Evolutionary conservation across 1,140 invertebrate species (phyloP).

Genomic region (Drosophila biarmipes): DNA sequence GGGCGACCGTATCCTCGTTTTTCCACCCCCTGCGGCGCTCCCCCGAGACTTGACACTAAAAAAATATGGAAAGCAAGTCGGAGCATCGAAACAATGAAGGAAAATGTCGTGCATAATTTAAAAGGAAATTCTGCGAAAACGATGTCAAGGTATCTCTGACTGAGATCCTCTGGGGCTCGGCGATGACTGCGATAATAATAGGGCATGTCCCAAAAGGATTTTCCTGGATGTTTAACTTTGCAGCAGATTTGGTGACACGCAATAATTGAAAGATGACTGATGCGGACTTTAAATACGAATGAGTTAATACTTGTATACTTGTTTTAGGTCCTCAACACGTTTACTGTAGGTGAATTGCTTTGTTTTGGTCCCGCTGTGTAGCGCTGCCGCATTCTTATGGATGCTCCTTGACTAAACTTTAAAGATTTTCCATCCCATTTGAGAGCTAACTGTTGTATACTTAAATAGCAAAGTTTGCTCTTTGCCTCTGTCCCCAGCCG

Average conservation of each 20-base stretch:
- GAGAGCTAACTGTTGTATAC: constrained; percentile 12
- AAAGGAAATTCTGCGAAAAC: constrained; percentile 40
- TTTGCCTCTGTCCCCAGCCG: constrained; percentile 28
- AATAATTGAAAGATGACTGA: not conserved
- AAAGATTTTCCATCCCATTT: constrained; percentile 27
- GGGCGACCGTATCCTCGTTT: constrained; percentile 29
- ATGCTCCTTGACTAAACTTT: not conserved
- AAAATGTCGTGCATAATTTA: constrained; percentile 58
- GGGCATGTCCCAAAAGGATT: constrained; percentile 23
- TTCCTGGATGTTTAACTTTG: not conserved
- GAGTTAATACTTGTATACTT: too few species aligned
- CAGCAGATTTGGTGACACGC: not conserved
- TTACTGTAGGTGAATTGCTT: too few species aligned
- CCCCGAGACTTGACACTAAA: constrained; percentile 54
- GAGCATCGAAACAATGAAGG: constrained; percentile 47
- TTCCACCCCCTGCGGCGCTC: constrained; percentile 1
- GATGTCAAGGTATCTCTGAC: constrained; percentile 60
- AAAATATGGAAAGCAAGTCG: constrained; percentile 37
- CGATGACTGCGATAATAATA: constrained; percentile 30
- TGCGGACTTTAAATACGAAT: too few species aligned
- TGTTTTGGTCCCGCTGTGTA: not conserved
- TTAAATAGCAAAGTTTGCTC: constrained; percentile 60
- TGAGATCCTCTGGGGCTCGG: constrained; percentile 11
- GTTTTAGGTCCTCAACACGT: too few species aligned
- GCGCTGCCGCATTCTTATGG: not conserved